These are phyloP conservation scores for Tenthredo notha DNA, from an alignment of 2,888 invertebrate species.

Conservation along the genomic window DNA sequence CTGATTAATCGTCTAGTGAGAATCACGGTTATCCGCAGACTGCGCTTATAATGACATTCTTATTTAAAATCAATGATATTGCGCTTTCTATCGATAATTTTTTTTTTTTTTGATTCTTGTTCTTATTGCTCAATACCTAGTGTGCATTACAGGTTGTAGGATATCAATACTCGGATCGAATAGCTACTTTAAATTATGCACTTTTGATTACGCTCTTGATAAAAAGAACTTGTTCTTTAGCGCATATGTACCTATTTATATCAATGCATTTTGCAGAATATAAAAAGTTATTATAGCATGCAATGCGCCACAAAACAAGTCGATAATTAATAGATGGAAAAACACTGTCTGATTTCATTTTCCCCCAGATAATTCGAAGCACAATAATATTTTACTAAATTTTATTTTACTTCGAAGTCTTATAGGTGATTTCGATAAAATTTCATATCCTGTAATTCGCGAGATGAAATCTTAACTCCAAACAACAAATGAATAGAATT, in stretches of 20 bases:
- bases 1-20: background rate
- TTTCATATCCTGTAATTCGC: background rate
- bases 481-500: background rate
- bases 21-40: background rate
- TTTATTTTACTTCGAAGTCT: background rate
- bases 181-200: background rate
- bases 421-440: background rate
- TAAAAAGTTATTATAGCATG: background rate
- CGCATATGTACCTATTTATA: background rate
- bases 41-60: background rate
- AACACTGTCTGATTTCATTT: background rate
- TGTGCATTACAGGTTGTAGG: background rate
- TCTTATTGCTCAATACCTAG: background rate
- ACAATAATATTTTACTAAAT: background rate
- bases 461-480: background rate
- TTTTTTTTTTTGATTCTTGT: background rate
- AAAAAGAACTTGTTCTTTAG: background rate
- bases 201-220: background rate
- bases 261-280: background rate
- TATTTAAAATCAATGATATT: constrained; percentile 2
- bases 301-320: background rate
- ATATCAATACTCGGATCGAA: background rate
- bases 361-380: background rate
- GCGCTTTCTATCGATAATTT: background rate
- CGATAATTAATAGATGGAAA: background rate